Percentiles rank a stretch among this genome's conserved stretches.
These are phyloP conservation scores for Oncorhynchus mykiss DNA, from an alignment of 2,113 vertebrate species.

Conservation along the genomic window DNA sequence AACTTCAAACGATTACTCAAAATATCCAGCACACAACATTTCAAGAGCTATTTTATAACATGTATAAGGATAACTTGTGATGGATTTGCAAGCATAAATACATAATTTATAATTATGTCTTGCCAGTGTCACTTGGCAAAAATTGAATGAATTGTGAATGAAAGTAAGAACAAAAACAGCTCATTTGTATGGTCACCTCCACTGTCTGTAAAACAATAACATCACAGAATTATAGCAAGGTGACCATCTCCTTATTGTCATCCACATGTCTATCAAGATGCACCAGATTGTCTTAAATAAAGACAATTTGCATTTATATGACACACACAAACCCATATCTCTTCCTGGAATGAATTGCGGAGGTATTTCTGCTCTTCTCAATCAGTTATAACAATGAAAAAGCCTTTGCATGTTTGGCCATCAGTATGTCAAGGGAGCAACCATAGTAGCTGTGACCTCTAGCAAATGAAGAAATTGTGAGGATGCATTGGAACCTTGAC, in stretches of 20 bases:
- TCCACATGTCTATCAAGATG: background rate
- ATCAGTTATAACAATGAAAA: conserved; percentile 62
- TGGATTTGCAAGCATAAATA: too few relatives aligned
- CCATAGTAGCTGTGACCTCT: conserved; percentile 62
- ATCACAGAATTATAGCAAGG: background rate
- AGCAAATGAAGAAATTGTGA: conserved; percentile 64
- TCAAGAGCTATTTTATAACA: background rate
- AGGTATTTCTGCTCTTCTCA: conserved; percentile 36
- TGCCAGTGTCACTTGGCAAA: background rate
- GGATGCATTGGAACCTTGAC: conserved; percentile 51
- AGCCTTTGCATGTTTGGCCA: conserved; percentile 57
- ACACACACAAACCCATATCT: conserved; percentile 21
- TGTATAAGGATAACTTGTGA: too few relatives aligned
- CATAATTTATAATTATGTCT: background rate
- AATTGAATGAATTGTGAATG: background rate
- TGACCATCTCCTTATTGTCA: conserved; percentile 2
- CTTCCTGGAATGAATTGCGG: conserved; percentile 41
- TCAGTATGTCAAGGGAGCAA: conserved; percentile 63
- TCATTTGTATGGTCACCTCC: background rate
- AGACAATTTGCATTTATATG: conserved; percentile 17
- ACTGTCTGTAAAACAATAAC: conserved; percentile 4
- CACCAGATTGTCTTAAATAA: background rate
- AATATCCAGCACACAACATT: too few relatives aligned
- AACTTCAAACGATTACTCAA: too few relatives aligned
- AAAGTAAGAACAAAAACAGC: background rate